These are phyloP conservation scores for Glareola pratincola DNA, from an alignment of 2,113 vertebrate genomes.

Conservation along the genomic window DNA sequence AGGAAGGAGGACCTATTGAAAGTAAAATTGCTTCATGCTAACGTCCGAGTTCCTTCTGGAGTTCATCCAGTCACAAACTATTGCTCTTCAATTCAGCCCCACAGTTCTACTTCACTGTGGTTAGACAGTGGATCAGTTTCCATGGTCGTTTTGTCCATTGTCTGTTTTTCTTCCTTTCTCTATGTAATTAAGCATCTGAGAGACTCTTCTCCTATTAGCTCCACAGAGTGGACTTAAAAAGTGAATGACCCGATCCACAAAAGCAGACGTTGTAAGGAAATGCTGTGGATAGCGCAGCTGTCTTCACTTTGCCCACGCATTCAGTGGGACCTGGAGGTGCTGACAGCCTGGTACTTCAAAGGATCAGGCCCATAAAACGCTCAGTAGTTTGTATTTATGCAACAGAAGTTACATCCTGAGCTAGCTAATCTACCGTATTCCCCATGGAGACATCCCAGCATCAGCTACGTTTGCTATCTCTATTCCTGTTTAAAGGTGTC, in stretches of 20 bases:
- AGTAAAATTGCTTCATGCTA: background rate
- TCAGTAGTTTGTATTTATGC: slow-evolving; percentile 8
- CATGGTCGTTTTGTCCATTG: background rate
- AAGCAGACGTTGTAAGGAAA: background rate
- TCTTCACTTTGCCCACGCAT: background rate
- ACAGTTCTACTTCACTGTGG: background rate
- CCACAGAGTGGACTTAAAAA: background rate
- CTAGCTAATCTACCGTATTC: background rate
- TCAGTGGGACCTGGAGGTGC: background rate
- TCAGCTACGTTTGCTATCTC: background rate
- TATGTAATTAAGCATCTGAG: background rate
- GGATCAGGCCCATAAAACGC: background rate
- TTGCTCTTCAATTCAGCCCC: background rate
- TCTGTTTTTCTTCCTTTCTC: slow-evolving; percentile 45
- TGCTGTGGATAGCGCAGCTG: background rate
- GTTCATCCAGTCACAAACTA: background rate
- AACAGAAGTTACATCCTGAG: slow-evolving; percentile 2
- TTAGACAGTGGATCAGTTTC: background rate
- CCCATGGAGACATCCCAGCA: slow-evolving; percentile 21
- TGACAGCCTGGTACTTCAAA: background rate
- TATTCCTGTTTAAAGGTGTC: slow-evolving; percentile 60
- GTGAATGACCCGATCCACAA: background rate
- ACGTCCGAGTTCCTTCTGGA: background rate
- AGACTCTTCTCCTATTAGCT: background rate
- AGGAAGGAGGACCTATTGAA: background rate